Conservation (phyloP, 2,888 invertebrate species). For the Trachelus iudaicus region DNA sequence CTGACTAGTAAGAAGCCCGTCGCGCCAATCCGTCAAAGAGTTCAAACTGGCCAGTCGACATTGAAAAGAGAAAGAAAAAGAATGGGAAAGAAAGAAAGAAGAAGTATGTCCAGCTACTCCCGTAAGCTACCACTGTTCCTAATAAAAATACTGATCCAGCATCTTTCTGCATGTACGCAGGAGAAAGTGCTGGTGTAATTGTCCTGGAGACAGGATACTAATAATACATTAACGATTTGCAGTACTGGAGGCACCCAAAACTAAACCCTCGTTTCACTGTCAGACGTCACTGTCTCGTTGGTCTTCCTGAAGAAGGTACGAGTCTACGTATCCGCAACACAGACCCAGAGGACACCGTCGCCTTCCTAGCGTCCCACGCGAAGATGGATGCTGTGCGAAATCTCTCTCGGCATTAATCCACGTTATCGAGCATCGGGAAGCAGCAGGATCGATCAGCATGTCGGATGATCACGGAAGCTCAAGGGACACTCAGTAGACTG, state of each 20-base stretch:
- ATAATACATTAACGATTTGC: not conserved
- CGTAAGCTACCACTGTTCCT: not conserved
- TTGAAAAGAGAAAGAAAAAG: not conserved
- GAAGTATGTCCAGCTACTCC: not conserved
- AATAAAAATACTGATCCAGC: not conserved
- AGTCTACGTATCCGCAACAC: not conserved
- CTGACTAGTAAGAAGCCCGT: not conserved
- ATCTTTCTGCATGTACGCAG: not conserved
- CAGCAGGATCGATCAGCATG: not conserved
- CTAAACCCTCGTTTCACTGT: not conserved
- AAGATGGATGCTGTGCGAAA: not conserved
- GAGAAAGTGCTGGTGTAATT: not conserved
- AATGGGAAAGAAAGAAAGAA: not conserved
- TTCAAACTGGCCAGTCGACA: not conserved
- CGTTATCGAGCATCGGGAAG: not conserved
- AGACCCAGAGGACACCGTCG: not conserved
- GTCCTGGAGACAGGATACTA: not conserved
- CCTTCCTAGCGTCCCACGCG: not conserved
- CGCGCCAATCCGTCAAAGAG: not conserved
- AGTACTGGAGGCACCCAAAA: not conserved
- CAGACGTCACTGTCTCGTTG: not conserved
- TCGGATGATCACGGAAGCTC: conserved; percentile 11
- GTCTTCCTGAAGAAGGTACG: not conserved
- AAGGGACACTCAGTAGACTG: conserved; percentile 51
- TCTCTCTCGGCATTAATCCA: not conserved